phyloP scores from a whole-genome alignment of 2,797 vertebrate genomes.

The Numenius phaeopus region DNA sequence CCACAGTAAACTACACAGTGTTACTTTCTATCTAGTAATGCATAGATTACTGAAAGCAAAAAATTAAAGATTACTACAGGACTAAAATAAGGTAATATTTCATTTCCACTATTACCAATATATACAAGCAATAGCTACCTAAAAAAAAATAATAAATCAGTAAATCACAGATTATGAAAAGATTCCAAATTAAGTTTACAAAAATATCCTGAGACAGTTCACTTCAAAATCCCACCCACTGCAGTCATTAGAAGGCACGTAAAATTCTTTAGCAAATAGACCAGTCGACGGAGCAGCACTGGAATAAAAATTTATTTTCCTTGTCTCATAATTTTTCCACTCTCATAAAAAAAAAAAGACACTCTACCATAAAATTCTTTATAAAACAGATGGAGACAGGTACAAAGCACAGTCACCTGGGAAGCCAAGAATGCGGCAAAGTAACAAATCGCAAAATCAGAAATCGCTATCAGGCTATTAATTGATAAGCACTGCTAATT shows the following conservation, averaged over 20 bases:
- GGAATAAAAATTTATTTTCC: slow-evolving; percentile 25
- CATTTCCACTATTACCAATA: not conserved
- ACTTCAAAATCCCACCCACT: not conserved
- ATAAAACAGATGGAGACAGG: not conserved
- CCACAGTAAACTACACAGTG: not conserved
- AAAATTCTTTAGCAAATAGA: not conserved
- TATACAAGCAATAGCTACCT: not conserved
- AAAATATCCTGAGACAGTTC: not conserved
- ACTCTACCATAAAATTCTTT: not conserved
- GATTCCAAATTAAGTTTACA: not conserved
- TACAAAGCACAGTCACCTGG: not conserved
- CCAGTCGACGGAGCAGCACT: not conserved
- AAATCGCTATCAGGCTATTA: not conserved
- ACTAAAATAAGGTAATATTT: not conserved
- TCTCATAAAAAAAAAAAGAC: not conserved
- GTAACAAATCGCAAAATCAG: not conserved
- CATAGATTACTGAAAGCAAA: not conserved
- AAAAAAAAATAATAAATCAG: not conserved
- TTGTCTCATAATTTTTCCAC: not conserved
- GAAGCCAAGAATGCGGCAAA: not conserved
- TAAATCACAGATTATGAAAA: not conserved
- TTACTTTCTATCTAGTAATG: not conserved
- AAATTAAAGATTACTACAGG: not conserved
- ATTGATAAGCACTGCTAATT: not conserved
- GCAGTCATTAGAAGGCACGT: not conserved